These are phyloP conservation scores for Drosophila subsilvestris DNA, from an alignment of 2,888 invertebrate genomes.

Conservation along the genomic window DNA sequence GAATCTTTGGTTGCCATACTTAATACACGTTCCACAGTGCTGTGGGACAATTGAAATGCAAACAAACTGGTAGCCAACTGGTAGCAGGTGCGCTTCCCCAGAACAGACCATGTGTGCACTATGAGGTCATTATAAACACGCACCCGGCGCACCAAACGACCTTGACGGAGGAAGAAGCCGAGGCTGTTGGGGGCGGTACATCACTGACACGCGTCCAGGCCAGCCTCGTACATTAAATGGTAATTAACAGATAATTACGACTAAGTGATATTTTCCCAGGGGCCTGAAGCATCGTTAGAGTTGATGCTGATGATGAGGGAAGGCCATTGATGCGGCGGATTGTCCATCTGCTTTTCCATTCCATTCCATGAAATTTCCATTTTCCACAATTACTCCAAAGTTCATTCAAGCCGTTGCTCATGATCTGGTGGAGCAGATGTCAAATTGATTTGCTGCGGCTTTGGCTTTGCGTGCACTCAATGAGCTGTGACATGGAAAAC, in stretches of 20 bases:
- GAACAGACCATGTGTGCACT: constrained; percentile 40
- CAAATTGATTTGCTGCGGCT: constrained; percentile 70
- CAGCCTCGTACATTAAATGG: constrained; percentile 55
- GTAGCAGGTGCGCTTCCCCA: constrained; percentile 52
- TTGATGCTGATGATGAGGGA: constrained; percentile 10
- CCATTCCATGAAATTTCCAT: constrained; percentile 16
- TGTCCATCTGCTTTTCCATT: constrained; percentile 15
- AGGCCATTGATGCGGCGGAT: constrained; percentile 12
- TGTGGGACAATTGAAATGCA: constrained; percentile 65
- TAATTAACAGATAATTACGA: constrained; percentile 64
- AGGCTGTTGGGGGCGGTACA: constrained; percentile 15
- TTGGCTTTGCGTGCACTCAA: constrained; percentile 50
- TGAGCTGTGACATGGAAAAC: constrained; percentile 71
- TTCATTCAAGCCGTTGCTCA: constrained; percentile 40
- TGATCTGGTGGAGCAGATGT: constrained; percentile 58
- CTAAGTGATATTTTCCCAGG: constrained; percentile 34
- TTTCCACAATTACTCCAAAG: constrained; percentile 38
- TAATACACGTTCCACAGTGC: constrained; percentile 18
- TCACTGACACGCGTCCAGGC: constrained; percentile 34
- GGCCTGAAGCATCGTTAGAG: constrained; percentile 13
- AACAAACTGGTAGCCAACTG: constrained; percentile 39
- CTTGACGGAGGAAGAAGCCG: constrained; percentile 50
- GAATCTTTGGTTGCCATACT: background rate
- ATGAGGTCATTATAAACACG: constrained; percentile 73
- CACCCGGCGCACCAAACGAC: constrained; percentile 59